These are phyloP conservation scores for Geotrypetes seraphini DNA, from an alignment of 2,797 vertebrate species.

Conservation along the genomic window DNA sequence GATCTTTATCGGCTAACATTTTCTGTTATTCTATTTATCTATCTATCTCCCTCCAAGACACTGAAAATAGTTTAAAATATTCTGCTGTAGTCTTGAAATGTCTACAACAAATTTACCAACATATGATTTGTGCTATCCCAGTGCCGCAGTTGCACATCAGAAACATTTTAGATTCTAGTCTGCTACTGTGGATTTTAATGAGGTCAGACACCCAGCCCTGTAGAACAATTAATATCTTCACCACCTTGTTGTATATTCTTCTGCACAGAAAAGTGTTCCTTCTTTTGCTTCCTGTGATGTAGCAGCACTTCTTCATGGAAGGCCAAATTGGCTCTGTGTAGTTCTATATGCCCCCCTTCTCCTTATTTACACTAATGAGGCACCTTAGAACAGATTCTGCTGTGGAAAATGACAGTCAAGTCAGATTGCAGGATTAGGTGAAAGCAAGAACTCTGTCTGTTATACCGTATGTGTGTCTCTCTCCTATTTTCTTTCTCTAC, in stretches of 20 bases:
- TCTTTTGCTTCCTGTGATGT: slow-evolving; percentile 2
- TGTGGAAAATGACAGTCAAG: slow-evolving; percentile 11
- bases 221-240: slow-evolving; percentile 35
- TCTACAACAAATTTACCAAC: slow-evolving; percentile 12
- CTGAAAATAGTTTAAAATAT: slow-evolving; percentile 1
- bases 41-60: no score
- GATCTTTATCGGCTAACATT: no score
- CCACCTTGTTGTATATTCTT: slow-evolving; percentile 15
- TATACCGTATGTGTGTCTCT: no score
- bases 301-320: slow-evolving; percentile 18
- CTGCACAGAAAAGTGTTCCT: slow-evolving; percentile 18
- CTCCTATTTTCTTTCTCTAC: no score
- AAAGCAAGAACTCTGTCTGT: no score
- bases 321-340: slow-evolving; percentile 14
- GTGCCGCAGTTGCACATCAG: neutral
- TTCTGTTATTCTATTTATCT: no score
- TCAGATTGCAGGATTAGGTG: neutral
- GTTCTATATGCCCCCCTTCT: slow-evolving; percentile 9
- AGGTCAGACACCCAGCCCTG: slow-evolving; percentile 19
- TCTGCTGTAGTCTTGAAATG: slow-evolving; percentile 2
- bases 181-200: slow-evolving; percentile 24
- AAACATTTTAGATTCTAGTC: slow-evolving; percentile 10
- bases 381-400: slow-evolving; percentile 4
- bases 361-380: slow-evolving; percentile 17
- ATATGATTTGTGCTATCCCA: slow-evolving; percentile 11